Evolutionary conservation across 2,113 vertebrate species (phyloP), one percentile per base, ranked within the genome.

Genomic region (Sula dactylatra): DNA sequence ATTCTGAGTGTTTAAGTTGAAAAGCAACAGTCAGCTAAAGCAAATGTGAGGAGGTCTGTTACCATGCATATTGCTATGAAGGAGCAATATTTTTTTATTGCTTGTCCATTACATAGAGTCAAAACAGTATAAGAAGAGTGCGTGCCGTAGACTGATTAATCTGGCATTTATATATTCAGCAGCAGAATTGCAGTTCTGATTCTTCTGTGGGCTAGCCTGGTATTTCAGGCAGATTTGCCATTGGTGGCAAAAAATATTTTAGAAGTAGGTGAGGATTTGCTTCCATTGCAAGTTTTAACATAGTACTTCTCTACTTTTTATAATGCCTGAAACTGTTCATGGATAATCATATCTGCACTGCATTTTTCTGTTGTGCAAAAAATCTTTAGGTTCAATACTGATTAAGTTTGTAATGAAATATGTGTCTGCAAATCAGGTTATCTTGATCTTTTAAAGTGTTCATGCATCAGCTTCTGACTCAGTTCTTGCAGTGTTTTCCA

Each of bases 361-460:
- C 25, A 16, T 84, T 94, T 88, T 90, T 88, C 59, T 92, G 34
- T 72, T 76, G 58, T 94, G 71, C 40, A 88, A 74, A 97, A 93
- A 83, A 58, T 61, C 36, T 83, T 95, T 54, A 83, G 31, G 62
- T 89, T 85, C 56, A 71, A 6, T 92, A 83, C 52, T 86, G 76
- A 92, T 89, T 67, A 86, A 87, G 45, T 94, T 90, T 86, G 58
- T 97, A 5, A 65, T 94, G 66, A 94, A 91, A 69, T 87, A 54
- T 11, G 29, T 82, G 58, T 82, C 65, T 88, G 25, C 42, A 85
- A 2, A 79, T 96, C 66, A 87, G 26, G 54, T 66, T 94, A 58
- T 95, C 86, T 95, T 91, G 58, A 93, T 93, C 81, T 92, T 82
- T 74, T 56, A 42, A 45, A 61, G 52, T 76, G 19, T 86, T 90